Evolutionary conservation across 2,113 vertebrate genomes (phyloP).

Genomic region (Anguilla rostrata): DNA sequence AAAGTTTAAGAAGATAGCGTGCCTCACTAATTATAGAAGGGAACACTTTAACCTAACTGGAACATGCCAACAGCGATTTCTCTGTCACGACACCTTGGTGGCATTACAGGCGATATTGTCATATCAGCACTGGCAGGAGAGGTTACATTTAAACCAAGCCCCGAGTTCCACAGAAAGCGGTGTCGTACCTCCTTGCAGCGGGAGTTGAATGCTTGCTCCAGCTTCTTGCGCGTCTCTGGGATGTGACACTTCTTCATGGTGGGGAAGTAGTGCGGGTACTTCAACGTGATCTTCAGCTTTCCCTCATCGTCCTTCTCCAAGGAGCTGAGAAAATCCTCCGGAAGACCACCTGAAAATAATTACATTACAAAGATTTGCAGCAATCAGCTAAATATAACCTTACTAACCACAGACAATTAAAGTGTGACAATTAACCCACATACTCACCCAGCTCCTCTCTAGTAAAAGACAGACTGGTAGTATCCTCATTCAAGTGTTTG

Average conservation of each 20-base stretch:
- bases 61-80: neutral
- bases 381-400: neutral
- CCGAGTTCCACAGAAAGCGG: neutral
- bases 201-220: slow-evolving; percentile 94
- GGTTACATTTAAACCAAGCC: neutral
- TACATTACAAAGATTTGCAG: neutral
- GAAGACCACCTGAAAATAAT: slow-evolving; percentile 80
- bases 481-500: slow-evolving; percentile 95
- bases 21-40: neutral
- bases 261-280: slow-evolving; percentile 96
- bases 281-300: slow-evolving; percentile 88
- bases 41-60: neutral
- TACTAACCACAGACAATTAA: neutral
- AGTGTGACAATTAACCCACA: neutral
- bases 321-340: slow-evolving; percentile 89
- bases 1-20: neutral
- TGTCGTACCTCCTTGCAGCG: slow-evolving; percentile 86
- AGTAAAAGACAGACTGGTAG: slow-evolving; percentile 80
- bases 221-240: slow-evolving; percentile 81
- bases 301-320: slow-evolving; percentile 82
- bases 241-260: slow-evolving; percentile 94
- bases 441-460: slow-evolving; percentile 84
- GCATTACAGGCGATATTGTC: neutral
- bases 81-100: neutral
- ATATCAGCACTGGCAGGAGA: neutral